Evolutionary conservation across 2,888 invertebrate genomes (phyloP).

Genomic region (Sceliomorpha sp.): DNA sequence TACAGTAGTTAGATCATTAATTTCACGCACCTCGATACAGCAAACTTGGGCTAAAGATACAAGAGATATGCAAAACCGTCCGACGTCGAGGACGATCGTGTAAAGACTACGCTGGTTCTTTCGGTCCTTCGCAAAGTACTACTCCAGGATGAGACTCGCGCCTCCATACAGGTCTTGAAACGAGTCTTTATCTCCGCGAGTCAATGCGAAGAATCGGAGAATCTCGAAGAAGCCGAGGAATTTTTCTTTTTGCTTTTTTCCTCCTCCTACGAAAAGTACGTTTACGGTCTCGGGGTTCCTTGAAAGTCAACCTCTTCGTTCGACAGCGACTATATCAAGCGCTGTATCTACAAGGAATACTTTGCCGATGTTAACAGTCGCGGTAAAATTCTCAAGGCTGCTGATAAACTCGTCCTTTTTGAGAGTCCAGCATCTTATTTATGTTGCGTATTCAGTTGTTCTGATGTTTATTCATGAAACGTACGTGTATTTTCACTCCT

Average conservation of each 20-base stretch:
- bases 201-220: conserved; percentile 5
- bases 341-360: background rate
- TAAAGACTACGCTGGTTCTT: conserved; percentile 51
- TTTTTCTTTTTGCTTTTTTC: background rate
- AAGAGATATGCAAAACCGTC: conserved; percentile 31
- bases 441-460: background rate
- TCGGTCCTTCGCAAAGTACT: conserved; percentile 56
- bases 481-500: background rate
- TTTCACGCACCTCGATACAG: too few relatives aligned
- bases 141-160: conserved; percentile 47
- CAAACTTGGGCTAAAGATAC: too few relatives aligned
- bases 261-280: background rate
- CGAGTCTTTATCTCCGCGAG: conserved; percentile 51
- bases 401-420: conserved; percentile 8
- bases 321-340: background rate
- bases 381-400: background rate
- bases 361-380: conserved; percentile 3
- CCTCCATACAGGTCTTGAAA: conserved; percentile 63
- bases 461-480: background rate
- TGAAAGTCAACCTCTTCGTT: conserved; percentile 6
- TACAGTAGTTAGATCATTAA: too few relatives aligned
- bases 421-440: background rate
- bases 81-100: conserved; percentile 24
- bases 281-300: background rate
- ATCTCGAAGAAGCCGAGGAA: conserved; percentile 1